Evolutionary conservation across 35 echinoderm and acorn worm genomes (phyloP).

Genomic region (Lytechinus pictus): DNA sequence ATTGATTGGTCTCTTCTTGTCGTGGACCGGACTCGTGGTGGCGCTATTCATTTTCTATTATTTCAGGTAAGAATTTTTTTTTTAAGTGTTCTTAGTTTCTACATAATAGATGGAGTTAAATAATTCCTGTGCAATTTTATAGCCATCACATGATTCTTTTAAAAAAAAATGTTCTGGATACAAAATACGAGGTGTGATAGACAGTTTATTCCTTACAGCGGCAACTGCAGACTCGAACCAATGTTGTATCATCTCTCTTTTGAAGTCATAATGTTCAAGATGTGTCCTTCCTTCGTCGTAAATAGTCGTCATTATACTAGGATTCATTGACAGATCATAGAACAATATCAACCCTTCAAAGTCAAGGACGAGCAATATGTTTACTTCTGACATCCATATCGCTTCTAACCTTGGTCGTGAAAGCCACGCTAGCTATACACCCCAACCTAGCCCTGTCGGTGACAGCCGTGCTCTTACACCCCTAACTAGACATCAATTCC

Average conservation of each 20-base stretch:
- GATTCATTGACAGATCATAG: neutral
- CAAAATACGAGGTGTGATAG: too few species aligned
- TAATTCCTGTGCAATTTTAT: too few species aligned
- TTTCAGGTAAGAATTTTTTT: constrained; percentile 68
- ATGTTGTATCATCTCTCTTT: too few species aligned
- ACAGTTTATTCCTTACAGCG: too few species aligned
- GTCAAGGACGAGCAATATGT: neutral
- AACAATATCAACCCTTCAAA: neutral
- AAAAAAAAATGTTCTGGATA: too few species aligned
- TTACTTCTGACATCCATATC: neutral
- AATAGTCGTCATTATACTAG: neutral
- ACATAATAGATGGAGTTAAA: too few species aligned
- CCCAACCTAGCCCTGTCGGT: neutral
- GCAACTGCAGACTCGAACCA: too few species aligned
- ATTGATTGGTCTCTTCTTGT: constrained; percentile 69
- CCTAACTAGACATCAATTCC: neutral
- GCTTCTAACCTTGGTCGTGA: neutral
- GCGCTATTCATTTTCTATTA: constrained; percentile 79
- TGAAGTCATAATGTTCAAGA: too few species aligned
- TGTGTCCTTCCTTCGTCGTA: neutral
- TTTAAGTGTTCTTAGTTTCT: too few species aligned
- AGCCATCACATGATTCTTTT: too few species aligned
- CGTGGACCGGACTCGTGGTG: constrained; percentile 60
- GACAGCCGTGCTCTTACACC: neutral
- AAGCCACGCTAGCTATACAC: too few species aligned